Evolutionary conservation across 2,797 vertebrate genomes (phyloP), one percentile per base, ranked within the genome.

Genomic region (Protosalanx chinensis): DNA sequence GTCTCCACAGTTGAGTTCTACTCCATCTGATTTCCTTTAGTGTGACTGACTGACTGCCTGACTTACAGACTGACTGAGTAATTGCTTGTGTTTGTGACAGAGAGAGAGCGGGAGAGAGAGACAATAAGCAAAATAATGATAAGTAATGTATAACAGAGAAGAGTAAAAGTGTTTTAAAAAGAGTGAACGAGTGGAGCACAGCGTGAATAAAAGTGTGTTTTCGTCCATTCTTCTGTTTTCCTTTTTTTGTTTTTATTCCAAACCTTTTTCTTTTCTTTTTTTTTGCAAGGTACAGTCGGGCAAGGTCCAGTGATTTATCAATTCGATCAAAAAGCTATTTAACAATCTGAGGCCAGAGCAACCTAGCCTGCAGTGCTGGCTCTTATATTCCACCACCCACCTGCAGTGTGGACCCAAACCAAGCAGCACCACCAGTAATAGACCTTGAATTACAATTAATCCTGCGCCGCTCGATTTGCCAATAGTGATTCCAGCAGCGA

Each of bases 271-370:
- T 41, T 37, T 27, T 27, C 23, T 37, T 64, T 35, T 73, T 66
- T 81, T 80, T 83, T 82, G 76, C 70, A 74, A 86, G 51, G 68
- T 76, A 80, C 88, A 72, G 72, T 80, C 76, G 90, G 77, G 88
- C 84, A 89, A 84, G 74, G 82, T 83, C 79, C 79, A 84, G 81
- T 82, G 76, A 86, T 91, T 88, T 92, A 83, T 88, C 83, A 88
- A 86, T 86, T 87, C 79, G 77, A 88, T 85, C 91, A 86, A 90
- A 93, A 90, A 84, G 74, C 89, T 86, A 81, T 88, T 91, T 85
- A 90, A 87, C 89, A 89, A 85, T 87, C 85, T 71, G 68, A 80
- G 88, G 82, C 82, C 83, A 77, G 83, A 69, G 76, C 83, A 84
- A 82, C 70, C 20, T 81, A 79, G 86, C 80, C 81, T 82, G 72